Conservation (phyloP, 1,140 invertebrate genomes). For the Eulimnadia texana region DNA sequence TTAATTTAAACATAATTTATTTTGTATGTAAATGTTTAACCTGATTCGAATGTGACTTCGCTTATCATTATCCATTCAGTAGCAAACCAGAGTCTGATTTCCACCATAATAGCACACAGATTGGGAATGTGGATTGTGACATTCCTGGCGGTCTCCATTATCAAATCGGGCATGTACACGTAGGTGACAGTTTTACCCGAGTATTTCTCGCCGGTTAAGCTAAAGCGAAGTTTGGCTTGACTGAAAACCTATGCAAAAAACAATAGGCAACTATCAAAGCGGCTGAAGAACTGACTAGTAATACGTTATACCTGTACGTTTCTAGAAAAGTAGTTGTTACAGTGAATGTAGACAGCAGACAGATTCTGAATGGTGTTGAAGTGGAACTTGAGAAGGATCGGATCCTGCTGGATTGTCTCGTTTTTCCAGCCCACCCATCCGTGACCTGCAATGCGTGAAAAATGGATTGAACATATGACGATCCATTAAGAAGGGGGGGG, state of each 20-base stretch:
- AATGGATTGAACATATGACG: slow-evolving; percentile 1
- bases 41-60: slow-evolving; percentile 52
- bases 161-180: slow-evolving; percentile 52
- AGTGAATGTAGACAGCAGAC: slow-evolving; percentile 45
- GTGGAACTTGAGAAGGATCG: slow-evolving; percentile 45
- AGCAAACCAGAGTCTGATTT: slow-evolving; percentile 56
- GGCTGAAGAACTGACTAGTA: background rate
- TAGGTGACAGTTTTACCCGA: slow-evolving; percentile 44
- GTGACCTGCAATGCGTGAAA: slow-evolving; percentile 37
- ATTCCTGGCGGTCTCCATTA: slow-evolving; percentile 54
- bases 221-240: slow-evolving; percentile 52
- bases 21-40: slow-evolving; percentile 33
- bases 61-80: slow-evolving; percentile 62
- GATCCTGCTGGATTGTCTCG: slow-evolving; percentile 36
- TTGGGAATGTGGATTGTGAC: slow-evolving; percentile 52
- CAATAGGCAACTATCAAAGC: background rate
- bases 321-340: slow-evolving; percentile 51
- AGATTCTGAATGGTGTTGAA: slow-evolving; percentile 53
- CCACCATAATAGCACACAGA: slow-evolving; percentile 45
- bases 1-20: background rate
- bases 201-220: slow-evolving; percentile 44
- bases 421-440: slow-evolving; percentile 69
- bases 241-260: slow-evolving; percentile 52
- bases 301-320: slow-evolving; percentile 42
- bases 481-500: background rate